Conservation (phyloP, 1,140 invertebrate genomes). For the Megathymus violae region DNA sequence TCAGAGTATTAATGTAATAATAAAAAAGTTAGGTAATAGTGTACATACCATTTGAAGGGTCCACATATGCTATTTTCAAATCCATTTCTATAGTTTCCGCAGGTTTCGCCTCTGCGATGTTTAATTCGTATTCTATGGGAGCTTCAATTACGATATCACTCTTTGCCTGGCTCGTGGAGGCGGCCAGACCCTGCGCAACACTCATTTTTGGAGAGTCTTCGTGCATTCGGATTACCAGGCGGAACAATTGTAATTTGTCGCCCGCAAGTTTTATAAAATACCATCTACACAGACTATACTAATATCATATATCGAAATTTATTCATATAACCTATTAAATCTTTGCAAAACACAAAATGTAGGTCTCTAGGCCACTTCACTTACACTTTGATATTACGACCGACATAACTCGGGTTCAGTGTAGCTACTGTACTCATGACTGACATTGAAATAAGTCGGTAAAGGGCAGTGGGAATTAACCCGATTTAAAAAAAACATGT, state of each 20-base stretch:
- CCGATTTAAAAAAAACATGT: slow-evolving; percentile 72
- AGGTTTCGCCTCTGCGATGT: slow-evolving; percentile 59
- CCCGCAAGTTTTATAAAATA: slow-evolving; percentile 53
- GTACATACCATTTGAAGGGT: slow-evolving; percentile 69
- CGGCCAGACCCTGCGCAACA: slow-evolving; percentile 76
- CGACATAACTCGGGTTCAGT: slow-evolving; percentile 80
- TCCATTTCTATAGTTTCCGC: slow-evolving; percentile 69
- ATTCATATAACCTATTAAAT: slow-evolving; percentile 62
- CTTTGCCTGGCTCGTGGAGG: slow-evolving; percentile 75
- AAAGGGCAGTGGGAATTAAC: slow-evolving; percentile 81
- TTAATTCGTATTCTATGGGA: slow-evolving; percentile 65
- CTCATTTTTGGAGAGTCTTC: slow-evolving; percentile 81
- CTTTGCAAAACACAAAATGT: slow-evolving; percentile 78
- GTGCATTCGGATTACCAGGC: slow-evolving; percentile 71
- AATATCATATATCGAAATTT: slow-evolving; percentile 65
- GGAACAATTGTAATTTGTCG: slow-evolving; percentile 63
- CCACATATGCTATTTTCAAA: slow-evolving; percentile 73
- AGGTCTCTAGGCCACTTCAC: slow-evolving; percentile 83
- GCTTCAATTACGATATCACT: slow-evolving; percentile 67
- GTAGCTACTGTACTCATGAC: slow-evolving; percentile 80
- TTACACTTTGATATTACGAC: slow-evolving; percentile 82
- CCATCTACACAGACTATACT: slow-evolving; percentile 50
- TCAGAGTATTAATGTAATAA: slow-evolving; percentile 22
- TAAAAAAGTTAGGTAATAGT: slow-evolving; percentile 11
- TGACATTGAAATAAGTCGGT: slow-evolving; percentile 83